Evolutionary conservation across 2,113 vertebrate species (phyloP).

Genomic region (Bos indicus): DNA sequence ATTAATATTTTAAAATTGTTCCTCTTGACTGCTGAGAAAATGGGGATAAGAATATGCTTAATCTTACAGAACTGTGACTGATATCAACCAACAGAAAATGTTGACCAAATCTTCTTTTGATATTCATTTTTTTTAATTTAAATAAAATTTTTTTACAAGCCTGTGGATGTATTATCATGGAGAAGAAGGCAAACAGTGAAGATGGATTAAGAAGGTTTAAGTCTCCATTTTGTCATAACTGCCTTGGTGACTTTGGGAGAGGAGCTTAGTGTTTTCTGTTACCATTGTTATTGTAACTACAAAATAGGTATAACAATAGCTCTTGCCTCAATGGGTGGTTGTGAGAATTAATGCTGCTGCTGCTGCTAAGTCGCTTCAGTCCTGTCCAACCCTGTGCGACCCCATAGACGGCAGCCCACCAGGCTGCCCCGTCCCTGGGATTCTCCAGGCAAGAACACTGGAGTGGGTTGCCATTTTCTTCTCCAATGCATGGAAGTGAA

Average conservation of each 20-base stretch:
- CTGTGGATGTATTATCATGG: not conserved
- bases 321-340: not conserved
- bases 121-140: not conserved
- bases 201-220: not conserved
- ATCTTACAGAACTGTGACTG: not conserved
- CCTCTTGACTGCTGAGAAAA: not conserved
- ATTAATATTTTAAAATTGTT: conserved; percentile 32
- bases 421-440: too few species aligned
- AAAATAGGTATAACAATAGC: not conserved
- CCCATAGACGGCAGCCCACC: too few species aligned
- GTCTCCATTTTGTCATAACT: not conserved
- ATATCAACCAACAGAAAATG: not conserved
- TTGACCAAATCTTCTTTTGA: not conserved
- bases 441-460: too few species aligned
- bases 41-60: not conserved
- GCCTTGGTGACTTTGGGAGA: not conserved
- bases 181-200: not conserved
- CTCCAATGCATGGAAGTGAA: too few species aligned
- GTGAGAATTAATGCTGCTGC: not conserved
- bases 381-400: too few species aligned
- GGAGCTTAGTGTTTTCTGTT: too few species aligned
- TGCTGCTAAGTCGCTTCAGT: too few species aligned
- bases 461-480: too few species aligned
- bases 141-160: rapidly evolving
- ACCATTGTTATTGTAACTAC: not conserved